These are phyloP conservation scores for Ischnura elegans DNA, from an alignment of 2,888 invertebrate genomes.

Conservation along the genomic window DNA sequence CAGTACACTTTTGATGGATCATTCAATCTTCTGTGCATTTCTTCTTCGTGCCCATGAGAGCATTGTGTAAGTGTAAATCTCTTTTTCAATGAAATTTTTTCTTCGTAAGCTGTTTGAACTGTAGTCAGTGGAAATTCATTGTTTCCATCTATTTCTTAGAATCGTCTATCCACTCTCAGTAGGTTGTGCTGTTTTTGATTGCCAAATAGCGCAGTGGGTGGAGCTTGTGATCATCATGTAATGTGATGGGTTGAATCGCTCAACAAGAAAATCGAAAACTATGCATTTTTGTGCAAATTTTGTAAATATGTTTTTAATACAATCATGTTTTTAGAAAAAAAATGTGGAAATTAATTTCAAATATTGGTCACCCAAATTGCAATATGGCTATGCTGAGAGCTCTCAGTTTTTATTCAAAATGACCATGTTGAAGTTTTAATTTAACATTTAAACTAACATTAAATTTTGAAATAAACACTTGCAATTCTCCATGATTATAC, in stretches of 20 bases:
- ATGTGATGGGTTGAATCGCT: slow-evolving; percentile 17
- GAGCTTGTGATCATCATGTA: neutral
- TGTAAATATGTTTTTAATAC: slow-evolving; percentile 65
- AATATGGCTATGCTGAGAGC: too few species aligned
- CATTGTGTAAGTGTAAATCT: neutral
- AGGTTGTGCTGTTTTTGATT: neutral
- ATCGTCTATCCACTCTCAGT: neutral
- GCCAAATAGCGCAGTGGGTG: neutral
- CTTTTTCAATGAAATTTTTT: neutral
- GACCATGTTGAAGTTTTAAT: too few species aligned
- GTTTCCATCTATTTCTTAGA: neutral
- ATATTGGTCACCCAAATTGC: too few species aligned
- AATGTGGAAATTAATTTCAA: too few species aligned
- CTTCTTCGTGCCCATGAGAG: neutral
- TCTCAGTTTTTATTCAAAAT: too few species aligned
- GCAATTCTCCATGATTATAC: too few species aligned
- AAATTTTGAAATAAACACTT: too few species aligned
- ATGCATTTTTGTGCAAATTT: slow-evolving; percentile 45
- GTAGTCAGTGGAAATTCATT: neutral
- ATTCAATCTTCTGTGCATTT: neutral
- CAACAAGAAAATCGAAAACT: neutral
- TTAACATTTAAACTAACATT: too few species aligned
- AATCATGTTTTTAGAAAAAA: slow-evolving; percentile 21
- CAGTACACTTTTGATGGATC: neutral
- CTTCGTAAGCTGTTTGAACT: neutral